phyloP scores from a whole-genome alignment of 2,888 invertebrate genomes.

The Erynnis tages region DNA sequence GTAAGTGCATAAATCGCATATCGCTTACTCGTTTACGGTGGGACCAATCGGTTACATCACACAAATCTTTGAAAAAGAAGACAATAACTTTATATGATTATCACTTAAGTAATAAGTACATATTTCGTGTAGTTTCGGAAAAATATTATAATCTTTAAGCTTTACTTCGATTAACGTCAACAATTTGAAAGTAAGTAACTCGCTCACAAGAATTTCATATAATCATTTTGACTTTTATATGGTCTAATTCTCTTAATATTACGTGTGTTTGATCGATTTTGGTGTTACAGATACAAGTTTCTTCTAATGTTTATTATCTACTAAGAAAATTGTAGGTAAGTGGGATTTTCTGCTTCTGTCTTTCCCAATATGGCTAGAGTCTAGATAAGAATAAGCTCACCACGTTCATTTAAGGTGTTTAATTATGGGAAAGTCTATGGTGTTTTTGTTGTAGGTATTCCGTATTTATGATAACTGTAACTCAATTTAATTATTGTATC shows the following conservation, averaged over 20 bases:
- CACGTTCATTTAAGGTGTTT: no score
- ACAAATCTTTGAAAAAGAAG: slow-evolving; percentile 26
- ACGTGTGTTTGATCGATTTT: background rate
- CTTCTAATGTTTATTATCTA: background rate
- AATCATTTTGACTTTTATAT: background rate
- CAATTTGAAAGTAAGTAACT: background rate
- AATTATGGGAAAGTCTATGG: no score
- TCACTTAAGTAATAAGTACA: slow-evolving; percentile 26
- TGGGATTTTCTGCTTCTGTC: no score
- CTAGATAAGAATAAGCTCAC: no score
- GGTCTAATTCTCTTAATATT: background rate
- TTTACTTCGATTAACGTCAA: slow-evolving; percentile 10
- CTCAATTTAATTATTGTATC: no score
- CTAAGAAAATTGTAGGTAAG: slow-evolving; percentile 3
- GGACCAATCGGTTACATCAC: slow-evolving; percentile 17
- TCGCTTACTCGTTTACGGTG: slow-evolving; percentile 12
- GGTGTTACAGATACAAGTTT: background rate
- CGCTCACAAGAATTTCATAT: background rate
- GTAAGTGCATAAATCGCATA: background rate
- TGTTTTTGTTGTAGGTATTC: no score
- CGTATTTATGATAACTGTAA: no score
- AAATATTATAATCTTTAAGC: slow-evolving; percentile 26
- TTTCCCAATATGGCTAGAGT: no score
- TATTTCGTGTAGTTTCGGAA: slow-evolving; percentile 21
- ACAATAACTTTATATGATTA: slow-evolving; percentile 27